Evolutionary conservation across 2,888 invertebrate species (phyloP), one percentile per base, ranked within the genome.

Genomic region (Punctoribates punctum): DNA sequence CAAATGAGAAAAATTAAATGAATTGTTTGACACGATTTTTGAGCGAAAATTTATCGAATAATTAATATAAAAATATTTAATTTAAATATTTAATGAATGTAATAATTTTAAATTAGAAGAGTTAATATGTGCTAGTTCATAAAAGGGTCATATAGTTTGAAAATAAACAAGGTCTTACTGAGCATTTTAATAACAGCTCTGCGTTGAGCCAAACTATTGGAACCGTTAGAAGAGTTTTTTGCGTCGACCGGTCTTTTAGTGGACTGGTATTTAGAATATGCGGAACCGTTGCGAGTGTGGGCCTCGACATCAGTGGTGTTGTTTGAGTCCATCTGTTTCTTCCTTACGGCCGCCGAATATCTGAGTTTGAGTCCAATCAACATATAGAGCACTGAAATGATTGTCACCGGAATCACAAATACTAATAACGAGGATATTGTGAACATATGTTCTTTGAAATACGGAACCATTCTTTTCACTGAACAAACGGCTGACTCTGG

Each of bases 401-500:
- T 86, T 34, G 91, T 90, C 92, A 94, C 93, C 1, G 94, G 94
- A 4, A 79, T 54, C 13, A 77, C 73, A 25, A 73, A 77, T 70
- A 90, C 89, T 57, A 92, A 88, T 83, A 94, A 94, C 85, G 94
- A 93, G 81, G 94, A 85, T 82, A 88, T 83, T 0, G 90, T 89
- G 38, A 93, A 92, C 81, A 92, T 88, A 82, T 76, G 76, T 48
- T 73, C 76, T 9, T 91, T 90, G 82, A 93, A 92, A 79, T 90
- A 89, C 84, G 91, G 89, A 76, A 88, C 88, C 67, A 87, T 86
- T 81, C 88, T 88, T 57, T 80, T 80, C 17, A 89, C 86, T 42
- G 88, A 74, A 73, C 80, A 80, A 1, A 73, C 29, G 1, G 80
- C 78, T 1, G 75, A 76, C 15, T 51, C 51, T n/a, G 42, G 54